Evolutionary conservation across 2,113 vertebrate genomes (phyloP), one percentile per base, ranked within the genome.

Genomic region (Agapornis roseicollis): DNA sequence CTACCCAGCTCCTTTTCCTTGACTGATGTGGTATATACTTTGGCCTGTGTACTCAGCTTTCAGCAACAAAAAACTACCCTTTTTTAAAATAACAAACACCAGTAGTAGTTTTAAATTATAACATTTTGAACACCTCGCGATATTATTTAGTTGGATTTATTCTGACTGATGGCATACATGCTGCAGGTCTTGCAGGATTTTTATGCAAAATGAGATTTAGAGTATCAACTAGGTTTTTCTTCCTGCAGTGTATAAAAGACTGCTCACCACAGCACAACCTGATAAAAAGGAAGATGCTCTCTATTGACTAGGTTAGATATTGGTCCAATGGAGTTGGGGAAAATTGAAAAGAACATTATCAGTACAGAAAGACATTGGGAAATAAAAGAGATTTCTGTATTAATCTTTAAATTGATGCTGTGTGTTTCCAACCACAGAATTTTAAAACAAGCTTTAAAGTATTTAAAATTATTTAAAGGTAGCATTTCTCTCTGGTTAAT

Each of bases 191-290:
- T 63, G 42, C 53, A 80, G 15, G 8, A 20, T 27, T 90, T 92
- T 87, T 83, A 83, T 17, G 46, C 50, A 89, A 96, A 96, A 64
- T 15, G 65, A 93, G 71, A 85, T 88, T 85, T 17, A 86, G 46
- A 80, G 19, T 65, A 79, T 37, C 25, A 79, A 12, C 44, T 49
- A 56, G 22, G 12, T 41, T 97, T 97, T 89, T 90, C 47, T 28
- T 92, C 46, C 64, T 79, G 17, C 58, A 31, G 66, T 60, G 56
- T 22, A 35, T 19, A 74, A 80, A 82, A 74, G 68, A 92, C 50
- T 56, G 20, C 50, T 73, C 17, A 82, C 22, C 46, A 82, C 24
- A 71, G 31, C 6, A 52, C 9, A 35, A 64, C 10, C 37, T 52
- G 28, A 71, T 47, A 83, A 76, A 91, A 68, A 79, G 46, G 58